Evolutionary conservation across 2,113 vertebrate species (phyloP), one percentile per base, ranked within the genome.

Genomic region (Antechinus stuartii): DNA sequence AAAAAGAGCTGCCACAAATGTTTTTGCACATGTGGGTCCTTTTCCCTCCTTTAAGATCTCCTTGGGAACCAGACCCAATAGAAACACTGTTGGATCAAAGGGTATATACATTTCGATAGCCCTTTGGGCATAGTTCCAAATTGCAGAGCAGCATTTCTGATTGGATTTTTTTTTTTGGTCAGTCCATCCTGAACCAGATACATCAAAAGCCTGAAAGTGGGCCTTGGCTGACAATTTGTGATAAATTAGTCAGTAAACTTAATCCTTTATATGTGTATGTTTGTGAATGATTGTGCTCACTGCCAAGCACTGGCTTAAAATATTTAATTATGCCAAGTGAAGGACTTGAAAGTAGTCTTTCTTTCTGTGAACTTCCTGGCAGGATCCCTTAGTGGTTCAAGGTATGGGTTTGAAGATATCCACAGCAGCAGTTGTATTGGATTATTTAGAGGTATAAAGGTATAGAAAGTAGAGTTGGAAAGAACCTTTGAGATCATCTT

Each of bases 261-360:
- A 10, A 12, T 30, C 49, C 68, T 84, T 42, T 19, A 42, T 84
- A 22, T 84, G 19, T 91, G 61, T 35, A 1, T 46, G 68, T 22
- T 23, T 27, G 25, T 30, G 55, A 0, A 14, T 27, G 89, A 10
- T 30, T 2, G 46, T 11, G 53, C 19, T 52, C 2, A 25, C 6
- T 35, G 0, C 0, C 46, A 14, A 55, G 11, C 61, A 8, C 12
- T n/a, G 42, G 22, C 46, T 2, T 0, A 42, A 30, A 47, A 0
- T 42, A 9, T 50, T 84, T 35, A 26, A 50, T 35, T 52, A 2
- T 3, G 4, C 56, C 26, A 10, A 23, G 35, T 12, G 35, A 90
- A 61, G 46, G 12, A 9, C 89, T 52, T 26, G 9, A 22, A 27
- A 54, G 22, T 93, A 54, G 52, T 6, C n/a, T 46, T 0, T 27